Conservation (phyloP, 1,140 invertebrate species). For the Maconellicoccus hirsutus region DNA sequence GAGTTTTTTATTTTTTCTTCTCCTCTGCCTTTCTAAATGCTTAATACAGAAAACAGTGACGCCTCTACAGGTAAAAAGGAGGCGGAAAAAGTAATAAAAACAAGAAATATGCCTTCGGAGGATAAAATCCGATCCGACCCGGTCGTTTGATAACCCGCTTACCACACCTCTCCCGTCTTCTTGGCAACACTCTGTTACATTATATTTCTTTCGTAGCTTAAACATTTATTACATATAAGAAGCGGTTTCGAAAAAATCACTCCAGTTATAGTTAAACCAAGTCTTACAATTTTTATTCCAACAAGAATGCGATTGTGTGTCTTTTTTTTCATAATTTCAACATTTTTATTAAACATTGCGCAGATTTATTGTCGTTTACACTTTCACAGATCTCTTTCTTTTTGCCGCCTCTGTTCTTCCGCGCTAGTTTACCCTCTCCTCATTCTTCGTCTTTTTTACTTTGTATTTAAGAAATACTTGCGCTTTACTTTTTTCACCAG, state of each 20-base stretch:
- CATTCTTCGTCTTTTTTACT: neutral
- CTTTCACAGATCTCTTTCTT: neutral
- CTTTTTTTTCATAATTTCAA: neutral
- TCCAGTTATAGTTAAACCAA: neutral
- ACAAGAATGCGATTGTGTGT: neutral
- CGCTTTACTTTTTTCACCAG: neutral
- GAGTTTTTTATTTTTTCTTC: neutral
- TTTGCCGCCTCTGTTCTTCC: neutral
- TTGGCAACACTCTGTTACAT: conserved; percentile 20
- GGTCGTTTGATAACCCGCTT: conserved; percentile 18
- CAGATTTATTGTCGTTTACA: neutral
- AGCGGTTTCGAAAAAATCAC: conserved; percentile 3
- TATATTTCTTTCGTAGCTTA: conserved; percentile 6
- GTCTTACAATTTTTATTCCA: conserved; percentile 5
- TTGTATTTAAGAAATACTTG: neutral
- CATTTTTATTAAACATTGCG: neutral
- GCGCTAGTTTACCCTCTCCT: neutral
- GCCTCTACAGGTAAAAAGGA: conserved; percentile 21
- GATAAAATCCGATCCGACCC: conserved; percentile 14
- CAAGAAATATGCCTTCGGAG: conserved; percentile 20
- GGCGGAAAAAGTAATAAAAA: conserved; percentile 22
- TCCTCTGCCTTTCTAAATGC: neutral
- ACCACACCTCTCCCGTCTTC: conserved; percentile 14
- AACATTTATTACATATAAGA: neutral
- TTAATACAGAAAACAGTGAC: conserved; percentile 21